Conservation (phyloP, 2,113 vertebrate genomes). For the Alouatta palliata region DNA sequence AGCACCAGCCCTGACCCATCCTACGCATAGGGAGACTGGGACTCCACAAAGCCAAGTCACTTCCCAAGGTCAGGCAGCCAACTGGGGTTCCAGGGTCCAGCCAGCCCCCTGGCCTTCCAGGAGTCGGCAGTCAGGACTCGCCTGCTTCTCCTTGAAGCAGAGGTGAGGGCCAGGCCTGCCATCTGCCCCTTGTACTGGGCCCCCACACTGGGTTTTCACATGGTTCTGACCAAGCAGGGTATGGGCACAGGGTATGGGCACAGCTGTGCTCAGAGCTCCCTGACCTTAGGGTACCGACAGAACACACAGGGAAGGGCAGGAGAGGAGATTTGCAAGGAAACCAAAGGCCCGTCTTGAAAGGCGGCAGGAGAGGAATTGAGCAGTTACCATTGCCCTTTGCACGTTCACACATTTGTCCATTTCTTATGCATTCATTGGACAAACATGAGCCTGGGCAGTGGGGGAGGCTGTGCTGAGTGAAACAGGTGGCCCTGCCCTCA, state of each 20-base stretch:
- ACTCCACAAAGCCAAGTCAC: no score
- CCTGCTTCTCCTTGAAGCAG: not conserved
- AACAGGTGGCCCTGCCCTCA: not conserved
- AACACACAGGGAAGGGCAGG: not conserved
- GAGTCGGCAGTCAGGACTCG: not conserved
- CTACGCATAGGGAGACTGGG: not conserved
- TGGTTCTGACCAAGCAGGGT: not conserved
- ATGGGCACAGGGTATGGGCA: accelerated
- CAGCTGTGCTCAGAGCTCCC: not conserved
- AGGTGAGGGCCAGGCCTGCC: not conserved
- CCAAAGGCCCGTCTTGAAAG: accelerated
- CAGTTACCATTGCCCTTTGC: accelerated
- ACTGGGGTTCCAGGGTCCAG: not conserved
- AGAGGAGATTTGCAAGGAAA: no score
- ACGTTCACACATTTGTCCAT: accelerated
- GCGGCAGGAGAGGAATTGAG: accelerated
- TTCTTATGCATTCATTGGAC: accelerated
- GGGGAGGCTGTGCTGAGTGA: not conserved
- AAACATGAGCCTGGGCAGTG: accelerated
- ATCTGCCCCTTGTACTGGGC: not conserved
- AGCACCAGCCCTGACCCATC: not conserved
- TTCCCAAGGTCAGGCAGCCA: not conserved
- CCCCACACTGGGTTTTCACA: not conserved
- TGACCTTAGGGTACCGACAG: accelerated
- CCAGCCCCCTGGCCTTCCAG: not conserved